phyloP scores from a whole-genome alignment of 2,888 invertebrate species.

The Adelognathus sp. region DNA sequence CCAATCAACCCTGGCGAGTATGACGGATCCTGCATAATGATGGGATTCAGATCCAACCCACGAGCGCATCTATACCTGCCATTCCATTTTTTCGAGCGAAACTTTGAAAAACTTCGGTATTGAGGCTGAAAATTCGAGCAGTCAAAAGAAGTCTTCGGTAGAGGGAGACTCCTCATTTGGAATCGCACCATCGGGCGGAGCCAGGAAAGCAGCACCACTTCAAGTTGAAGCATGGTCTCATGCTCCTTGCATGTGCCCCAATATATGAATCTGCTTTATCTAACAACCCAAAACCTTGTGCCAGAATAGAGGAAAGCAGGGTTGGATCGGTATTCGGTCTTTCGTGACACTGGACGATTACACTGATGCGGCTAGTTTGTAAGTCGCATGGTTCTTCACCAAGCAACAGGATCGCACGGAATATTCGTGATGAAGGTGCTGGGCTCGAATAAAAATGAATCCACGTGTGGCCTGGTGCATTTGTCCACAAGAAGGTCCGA shows the following conservation, averaged over 20 bases:
- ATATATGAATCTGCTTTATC: neutral
- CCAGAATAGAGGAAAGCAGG: neutral
- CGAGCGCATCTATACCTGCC: too few relatives aligned
- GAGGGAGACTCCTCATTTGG: neutral
- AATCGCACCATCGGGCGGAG: neutral
- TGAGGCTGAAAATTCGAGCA: too few relatives aligned
- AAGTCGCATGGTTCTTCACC: neutral
- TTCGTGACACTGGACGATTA: conserved; percentile 7
- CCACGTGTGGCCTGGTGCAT: too few relatives aligned
- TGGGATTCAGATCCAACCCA: too few relatives aligned
- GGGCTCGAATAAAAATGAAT: too few relatives aligned
- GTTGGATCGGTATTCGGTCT: neutral
- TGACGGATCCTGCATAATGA: too few relatives aligned
- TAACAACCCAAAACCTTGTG: neutral
- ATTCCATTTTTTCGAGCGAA: too few relatives aligned
- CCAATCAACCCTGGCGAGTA: too few relatives aligned
- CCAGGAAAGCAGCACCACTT: neutral
- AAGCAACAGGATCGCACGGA: neutral
- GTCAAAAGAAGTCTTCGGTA: too few relatives aligned
- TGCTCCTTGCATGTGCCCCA: neutral
- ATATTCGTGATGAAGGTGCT: neutral
- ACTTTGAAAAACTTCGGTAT: too few relatives aligned
- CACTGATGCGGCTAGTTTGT: neutral
- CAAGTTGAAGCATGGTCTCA: neutral
- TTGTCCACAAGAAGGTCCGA: too few relatives aligned